Base-by-base conservation (phyloP, 2,888 invertebrate genomes). In the Patella caerulea region DNA sequence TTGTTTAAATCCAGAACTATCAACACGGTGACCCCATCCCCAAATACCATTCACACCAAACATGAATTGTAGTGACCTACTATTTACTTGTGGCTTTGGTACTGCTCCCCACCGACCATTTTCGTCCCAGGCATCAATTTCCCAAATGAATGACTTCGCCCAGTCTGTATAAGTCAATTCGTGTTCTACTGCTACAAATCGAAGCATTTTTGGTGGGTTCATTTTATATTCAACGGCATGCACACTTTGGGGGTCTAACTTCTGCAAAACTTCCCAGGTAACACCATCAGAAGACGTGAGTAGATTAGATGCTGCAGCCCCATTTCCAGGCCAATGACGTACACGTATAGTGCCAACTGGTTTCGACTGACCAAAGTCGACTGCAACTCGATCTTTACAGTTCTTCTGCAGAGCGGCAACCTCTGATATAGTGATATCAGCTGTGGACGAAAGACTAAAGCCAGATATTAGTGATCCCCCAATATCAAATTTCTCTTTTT, bases 31-130 rank as follows among this genome's bases (percentile, higher is more conserved):
- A 24, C 86, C 86, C 87, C 87, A 87, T 1, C 87, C 86, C 87
- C 87, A 87, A 70, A 87, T 86, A 15, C 86, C 87, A 75, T 87
- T 87, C 11, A 87, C 85, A 0, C 87, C 87, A 11, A 87, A 75
- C 52, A 86, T 81, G 24, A 83, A 74, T 45, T 83, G 55, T 12
- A 87, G 54, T 19, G 78, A 82, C 24, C 78, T 73, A 11, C 74
- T 75, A 65, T 86, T 85, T 7, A 82, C 81, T 65, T 72, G 77
- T 5, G 83, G 73, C 4, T 24, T 7, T 2, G 83, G 79, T 34
- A 71, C 29, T 1, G 79, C 71, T 59, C 86, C 86, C 82, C 83
- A 86, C 3, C 75, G 56, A 0, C 81, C 81, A 71, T 83, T 65
- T 74, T 79, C 78, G 52, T 84, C 84, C 81, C 84, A 86, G 4